phyloP scores from a whole-genome alignment of 2,888 invertebrate genomes.

The Epinotia bilunana region DNA sequence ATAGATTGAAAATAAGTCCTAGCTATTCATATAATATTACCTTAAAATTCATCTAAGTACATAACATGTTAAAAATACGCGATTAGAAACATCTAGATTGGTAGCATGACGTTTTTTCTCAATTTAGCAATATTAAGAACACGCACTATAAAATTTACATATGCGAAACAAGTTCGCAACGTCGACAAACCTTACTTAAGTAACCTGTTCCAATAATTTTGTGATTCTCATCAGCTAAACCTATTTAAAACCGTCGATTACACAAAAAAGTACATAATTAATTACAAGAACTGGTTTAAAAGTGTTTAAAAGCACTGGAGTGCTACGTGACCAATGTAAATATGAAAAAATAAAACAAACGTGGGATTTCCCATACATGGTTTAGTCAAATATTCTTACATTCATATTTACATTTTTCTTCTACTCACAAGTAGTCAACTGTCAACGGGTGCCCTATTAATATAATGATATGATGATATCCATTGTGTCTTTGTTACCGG shows the following conservation, averaged over 20 bases:
- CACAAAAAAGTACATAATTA: background rate
- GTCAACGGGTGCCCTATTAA: no score
- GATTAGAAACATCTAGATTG: background rate
- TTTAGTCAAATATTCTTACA: background rate
- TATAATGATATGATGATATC: background rate
- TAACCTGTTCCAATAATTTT: slow-evolving; percentile 22
- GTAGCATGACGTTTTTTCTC: background rate
- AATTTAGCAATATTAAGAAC: slow-evolving; percentile 25
- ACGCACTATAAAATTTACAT: slow-evolving; percentile 30
- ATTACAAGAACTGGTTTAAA: slow-evolving; percentile 25
- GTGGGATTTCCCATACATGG: slow-evolving; percentile 19
- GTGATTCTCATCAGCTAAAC: slow-evolving; percentile 2
- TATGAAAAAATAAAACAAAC: slow-evolving; percentile 5
- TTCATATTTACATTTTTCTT: background rate
- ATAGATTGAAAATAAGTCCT: no score
- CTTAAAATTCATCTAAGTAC: background rate
- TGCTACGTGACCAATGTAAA: slow-evolving; percentile 16
- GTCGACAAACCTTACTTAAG: slow-evolving; percentile 19
- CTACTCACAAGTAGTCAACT: background rate
- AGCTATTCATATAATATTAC: no score
- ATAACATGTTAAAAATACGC: background rate
- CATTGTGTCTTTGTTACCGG: background rate
- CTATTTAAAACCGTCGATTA: background rate
- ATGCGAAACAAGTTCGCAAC: slow-evolving; percentile 14
- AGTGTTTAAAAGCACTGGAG: background rate